Conservation (phyloP, 2,888 invertebrate species). For the Drosophila kambysellisi region DNA sequence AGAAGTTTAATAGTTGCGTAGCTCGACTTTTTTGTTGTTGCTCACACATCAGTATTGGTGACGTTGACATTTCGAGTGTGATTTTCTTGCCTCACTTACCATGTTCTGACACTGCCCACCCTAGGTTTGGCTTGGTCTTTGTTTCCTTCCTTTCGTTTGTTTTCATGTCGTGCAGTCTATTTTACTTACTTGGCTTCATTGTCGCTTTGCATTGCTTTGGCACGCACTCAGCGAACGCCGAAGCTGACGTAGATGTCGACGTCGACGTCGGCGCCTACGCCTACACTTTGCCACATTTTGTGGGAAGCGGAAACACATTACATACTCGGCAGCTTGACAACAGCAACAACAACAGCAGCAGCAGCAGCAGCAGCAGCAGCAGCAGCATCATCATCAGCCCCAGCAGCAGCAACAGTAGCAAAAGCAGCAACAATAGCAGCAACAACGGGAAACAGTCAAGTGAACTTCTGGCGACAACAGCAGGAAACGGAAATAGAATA, state of each 20-base stretch:
- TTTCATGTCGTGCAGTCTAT: constrained; percentile 55
- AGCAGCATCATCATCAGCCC: constrained; percentile 1
- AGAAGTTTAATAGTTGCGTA: constrained; percentile 7
- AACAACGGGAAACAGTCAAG: constrained; percentile 16
- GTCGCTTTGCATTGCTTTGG: constrained; percentile 60
- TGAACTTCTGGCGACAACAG: constrained; percentile 67
- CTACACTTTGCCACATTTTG: constrained; percentile 62
- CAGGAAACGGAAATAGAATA: constrained; percentile 79
- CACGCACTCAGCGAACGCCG: constrained; percentile 51
- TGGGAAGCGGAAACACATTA: constrained; percentile 77
- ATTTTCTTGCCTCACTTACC: constrained; percentile 40
- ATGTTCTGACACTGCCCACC: constrained; percentile 7
- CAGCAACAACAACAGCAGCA: constrained; percentile 36
- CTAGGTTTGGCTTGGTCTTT: constrained; percentile 5
- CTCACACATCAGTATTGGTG: constrained; percentile 48
- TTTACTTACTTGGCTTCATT: constrained; percentile 58
- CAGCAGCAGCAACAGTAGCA: neutral
- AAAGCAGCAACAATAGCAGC: constrained; percentile 43
- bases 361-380: neutral
- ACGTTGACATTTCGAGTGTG: constrained; percentile 77
- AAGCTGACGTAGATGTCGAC: constrained; percentile 18
- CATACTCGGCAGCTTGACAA: constrained; percentile 76
- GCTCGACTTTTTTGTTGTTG: constrained; percentile 16
- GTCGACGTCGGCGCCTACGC: constrained; percentile 23
- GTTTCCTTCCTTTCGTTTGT: constrained; percentile 36